Base-by-base conservation (phyloP, 2,113 vertebrate genomes). In the Vimba vimba region DNA sequence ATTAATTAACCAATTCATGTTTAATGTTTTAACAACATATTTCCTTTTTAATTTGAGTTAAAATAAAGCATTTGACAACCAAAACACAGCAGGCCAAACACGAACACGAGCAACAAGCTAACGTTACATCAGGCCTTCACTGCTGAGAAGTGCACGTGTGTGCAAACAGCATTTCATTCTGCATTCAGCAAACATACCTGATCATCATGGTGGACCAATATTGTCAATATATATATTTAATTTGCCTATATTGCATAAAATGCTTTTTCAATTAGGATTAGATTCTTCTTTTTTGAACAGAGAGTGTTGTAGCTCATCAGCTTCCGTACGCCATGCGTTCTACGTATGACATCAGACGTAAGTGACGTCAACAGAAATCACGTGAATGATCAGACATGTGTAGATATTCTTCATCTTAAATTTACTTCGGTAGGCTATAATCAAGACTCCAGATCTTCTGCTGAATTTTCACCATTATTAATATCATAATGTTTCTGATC, bases 111-210 rank as follows among this genome's bases (percentile, higher is more conserved):
- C 62, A 6, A 64, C 64, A 66, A 7, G 4, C 27, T 66, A 33
- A 13, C 36, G 36, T 6, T 39, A 33, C 60, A 62, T 62, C 52
- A 21, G 17, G 0, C 55, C 6, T 27, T 66, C 6, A 33, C 2
- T 27, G 0, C 0, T 11, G 25, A 30, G 13, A 0, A 15, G 12
- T 2, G 3, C 19, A 21, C 0, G 55, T 57, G 17, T 21, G 19
- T 57, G 19, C 19, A 57, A 2, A 57, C 0, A 57, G 6, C 17
- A 1, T 57, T 57, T 57, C 2, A 19, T 57, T 33, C 13, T 19
- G 64, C 27, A 17, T 8, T 9, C 27, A 68, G 7, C 19, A 57
- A 57, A 57, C 64, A 4, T 68, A 68, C 64, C 64, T 68, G 64
- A 17, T 68, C 0, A 19, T 66, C 2, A 7, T 33, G 0, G 2